Percentiles rank a stretch among this genome's conserved stretches.
Conservation (phyloP, 64 coral and sea anemone species). For the Pocillopora damicornis region DNA sequence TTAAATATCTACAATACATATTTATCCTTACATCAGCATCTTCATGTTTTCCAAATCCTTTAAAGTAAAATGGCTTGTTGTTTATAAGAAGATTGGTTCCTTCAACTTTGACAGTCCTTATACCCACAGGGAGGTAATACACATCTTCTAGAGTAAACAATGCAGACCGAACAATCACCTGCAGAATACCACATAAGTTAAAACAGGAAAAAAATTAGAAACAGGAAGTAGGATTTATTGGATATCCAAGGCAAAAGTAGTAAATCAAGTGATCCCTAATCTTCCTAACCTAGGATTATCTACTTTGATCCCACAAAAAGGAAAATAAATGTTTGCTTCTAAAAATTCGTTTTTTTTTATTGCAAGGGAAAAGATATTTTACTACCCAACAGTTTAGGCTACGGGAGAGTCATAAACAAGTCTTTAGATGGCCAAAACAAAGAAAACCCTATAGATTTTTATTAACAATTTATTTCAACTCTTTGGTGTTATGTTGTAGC, state of each 20-base stretch:
- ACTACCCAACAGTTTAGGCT: no score
- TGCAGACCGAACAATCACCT: slow-evolving; percentile 2
- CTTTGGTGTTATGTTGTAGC: no score
- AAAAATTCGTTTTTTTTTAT: no score
- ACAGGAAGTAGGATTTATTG: background rate
- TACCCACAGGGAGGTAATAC: slow-evolving; percentile 87
- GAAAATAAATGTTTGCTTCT: no score
- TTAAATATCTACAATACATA: background rate
- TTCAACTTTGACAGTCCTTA: slow-evolving; percentile 79
- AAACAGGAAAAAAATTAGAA: background rate
- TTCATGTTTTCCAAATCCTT: slow-evolving; percentile 97
- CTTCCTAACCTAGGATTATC: no score
- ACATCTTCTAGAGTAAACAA: slow-evolving; percentile 37
- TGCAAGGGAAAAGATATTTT: no score
- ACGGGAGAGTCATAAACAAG: no score
- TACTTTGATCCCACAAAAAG: no score
- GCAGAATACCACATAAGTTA: background rate
- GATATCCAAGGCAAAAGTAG: background rate
- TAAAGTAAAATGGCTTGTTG: slow-evolving; percentile 94
- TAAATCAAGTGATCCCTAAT: no score
- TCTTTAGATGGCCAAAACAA: no score
- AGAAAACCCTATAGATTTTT: no score
- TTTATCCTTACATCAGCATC: slow-evolving; percentile 83
- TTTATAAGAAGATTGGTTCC: slow-evolving; percentile 87
- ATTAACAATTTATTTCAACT: no score